Evolutionary conservation across 2,113 vertebrate genomes (phyloP).

Genomic region (Chloropsis cyanopogon): DNA sequence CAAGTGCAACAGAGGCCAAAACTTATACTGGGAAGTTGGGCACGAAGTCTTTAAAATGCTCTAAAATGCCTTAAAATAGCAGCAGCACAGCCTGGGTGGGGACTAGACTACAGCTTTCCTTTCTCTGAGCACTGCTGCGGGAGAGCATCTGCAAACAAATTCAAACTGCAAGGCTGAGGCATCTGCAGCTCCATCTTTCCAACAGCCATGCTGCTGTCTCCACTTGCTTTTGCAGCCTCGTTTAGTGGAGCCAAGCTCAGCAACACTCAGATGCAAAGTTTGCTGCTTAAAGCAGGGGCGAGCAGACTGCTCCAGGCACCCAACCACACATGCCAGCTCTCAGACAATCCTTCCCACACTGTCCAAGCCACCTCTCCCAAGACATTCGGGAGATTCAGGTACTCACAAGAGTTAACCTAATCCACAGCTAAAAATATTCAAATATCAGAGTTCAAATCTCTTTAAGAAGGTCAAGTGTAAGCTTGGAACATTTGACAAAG

Average conservation of each 20-base stretch:
- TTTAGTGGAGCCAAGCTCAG: neutral
- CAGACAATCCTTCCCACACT: neutral
- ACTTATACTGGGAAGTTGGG: neutral
- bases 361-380: accelerated
- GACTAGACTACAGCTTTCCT: neutral
- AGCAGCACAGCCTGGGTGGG: neutral
- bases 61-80: neutral
- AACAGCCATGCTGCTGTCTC: accelerated
- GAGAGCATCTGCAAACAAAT: neutral
- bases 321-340: neutral
- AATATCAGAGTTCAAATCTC: conserved; percentile 22
- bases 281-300: neutral
- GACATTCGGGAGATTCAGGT: neutral
- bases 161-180: neutral
- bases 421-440: conserved; percentile 61
- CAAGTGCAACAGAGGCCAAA: neutral
- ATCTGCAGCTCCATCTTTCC: neutral
- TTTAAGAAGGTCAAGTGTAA: conserved; percentile 58
- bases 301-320: neutral
- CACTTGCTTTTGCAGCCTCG: neutral
- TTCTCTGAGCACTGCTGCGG: neutral
- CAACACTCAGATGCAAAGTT: neutral
- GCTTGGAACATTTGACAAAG: neutral
- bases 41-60: neutral
- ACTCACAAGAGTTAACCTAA: conserved; percentile 36